Base-by-base conservation (phyloP, 1,140 invertebrate species). In the Tachypleus tridentatus region DNA sequence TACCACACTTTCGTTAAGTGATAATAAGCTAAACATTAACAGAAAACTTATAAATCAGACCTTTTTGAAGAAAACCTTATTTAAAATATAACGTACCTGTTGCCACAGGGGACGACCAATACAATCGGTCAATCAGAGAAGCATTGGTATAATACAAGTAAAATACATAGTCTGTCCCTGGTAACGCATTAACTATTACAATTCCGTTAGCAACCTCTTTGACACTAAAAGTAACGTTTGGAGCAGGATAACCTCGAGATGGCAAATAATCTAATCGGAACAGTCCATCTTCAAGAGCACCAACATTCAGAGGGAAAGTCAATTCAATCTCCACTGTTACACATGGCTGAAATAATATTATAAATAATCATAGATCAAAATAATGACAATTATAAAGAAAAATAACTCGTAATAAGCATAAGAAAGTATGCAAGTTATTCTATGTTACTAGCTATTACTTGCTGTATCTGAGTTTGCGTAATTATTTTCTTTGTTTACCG, bases 111-210 rank as follows among this genome's bases (percentile, higher is more conserved):
- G 88, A 89, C 49, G 89, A 91, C 90, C 90, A 93, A 47, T 89
- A 89, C 52, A 89, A 82, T 77, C 87, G 86, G 75, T 93, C 89
- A 63, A 86, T 84, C 63, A 88, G 83, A 3, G 87, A 88, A 49
- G 83, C 83, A 75, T 94, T 94, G 58, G 88, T 89, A 73, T 91
- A 93, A 74, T 92, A 93, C 4, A 94, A 78, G 82, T 87, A 87
- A 76, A 93, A 93, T 73, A 91, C 87, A 75, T 94, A 94, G 74
- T 88, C 90, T 62, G 90, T 93, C 58, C 91, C 91, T 4, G 91
- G 89, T 50, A 91, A 78, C 0, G 87, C 90, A 72, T 87, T 82
- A 3, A 82, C 84, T 76, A 93, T 91, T 75, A 89, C 86, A 69
- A 94, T 91, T 58, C 88, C 87, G 73, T 89, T 85, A 29, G 86